Conservation (phyloP, 2,797 vertebrate genomes). For the Cuniculus paca region DNA sequence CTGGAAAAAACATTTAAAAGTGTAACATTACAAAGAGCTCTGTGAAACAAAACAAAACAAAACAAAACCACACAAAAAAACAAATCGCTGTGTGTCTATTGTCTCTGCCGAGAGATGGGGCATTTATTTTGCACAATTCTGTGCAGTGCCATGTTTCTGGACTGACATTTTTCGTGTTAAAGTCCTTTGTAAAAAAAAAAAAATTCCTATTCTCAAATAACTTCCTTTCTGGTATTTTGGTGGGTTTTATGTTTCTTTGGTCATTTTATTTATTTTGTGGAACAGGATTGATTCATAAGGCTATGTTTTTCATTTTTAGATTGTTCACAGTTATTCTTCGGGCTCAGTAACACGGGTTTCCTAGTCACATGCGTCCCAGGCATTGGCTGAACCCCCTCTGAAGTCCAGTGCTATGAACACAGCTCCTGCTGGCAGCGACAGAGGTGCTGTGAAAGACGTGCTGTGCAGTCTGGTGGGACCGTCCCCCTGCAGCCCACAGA, state of each 20-base stretch:
- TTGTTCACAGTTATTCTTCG: conserved; percentile 54
- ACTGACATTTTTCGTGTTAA: neutral
- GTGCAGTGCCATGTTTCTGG: neutral
- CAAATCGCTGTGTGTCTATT: conserved; percentile 37
- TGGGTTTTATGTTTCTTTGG: neutral
- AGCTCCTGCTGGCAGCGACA: fast-evolving
- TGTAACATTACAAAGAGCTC: neutral
- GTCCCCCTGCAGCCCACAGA: fast-evolving
- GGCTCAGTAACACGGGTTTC: neutral
- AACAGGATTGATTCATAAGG: neutral
- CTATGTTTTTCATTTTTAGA: neutral
- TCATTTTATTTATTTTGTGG: neutral
- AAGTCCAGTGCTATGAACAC: fast-evolving
- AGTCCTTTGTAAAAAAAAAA: neutral
- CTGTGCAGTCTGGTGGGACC: fast-evolving
- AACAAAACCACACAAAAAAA: too few relatives aligned
- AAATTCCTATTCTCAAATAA: neutral
- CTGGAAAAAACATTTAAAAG: conserved; percentile 76
- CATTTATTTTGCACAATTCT: neutral
- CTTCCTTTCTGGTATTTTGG: neutral
- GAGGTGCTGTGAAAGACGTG: neutral
- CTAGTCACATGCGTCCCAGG: fast-evolving
- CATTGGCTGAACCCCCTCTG: neutral
- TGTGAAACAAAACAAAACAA: neutral
- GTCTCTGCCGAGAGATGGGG: neutral